Base-by-base conservation (phyloP, 1,140 invertebrate species). In the Drosophila guanche region DNA sequence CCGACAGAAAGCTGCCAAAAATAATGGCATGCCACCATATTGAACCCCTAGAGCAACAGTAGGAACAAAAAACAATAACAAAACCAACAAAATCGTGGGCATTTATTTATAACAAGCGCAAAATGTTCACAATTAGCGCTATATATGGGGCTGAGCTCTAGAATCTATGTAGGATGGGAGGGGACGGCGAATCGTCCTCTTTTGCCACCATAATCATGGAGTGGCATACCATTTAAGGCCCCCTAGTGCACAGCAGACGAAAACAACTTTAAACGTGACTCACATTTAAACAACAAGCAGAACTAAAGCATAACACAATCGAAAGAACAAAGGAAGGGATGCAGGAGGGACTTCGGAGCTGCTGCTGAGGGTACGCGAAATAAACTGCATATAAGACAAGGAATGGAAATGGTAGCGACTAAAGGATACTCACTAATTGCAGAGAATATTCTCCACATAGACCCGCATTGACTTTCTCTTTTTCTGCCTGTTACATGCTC, bases 61-160 rank as follows among this genome's bases (percentile, higher is more conserved):
- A 40, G n/a, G 8, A 16, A 48, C 14, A 53, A 46, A 42, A 22
- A 41, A 45, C 52, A 45, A 45, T 46, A 59, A 27, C 47, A 63
- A 55, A 45, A 16, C 16, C 46, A 65, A 37, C 41, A 47, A 65
- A 60, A 43, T 73, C 65, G 76, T 60, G 55, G 66, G 76, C 79
- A 56, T 79, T 85, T 84, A 76, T 76, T 72, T 76, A 84, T 85
- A 84, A 84, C 72, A 85, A 85, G 80, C 81, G 63, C 81, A 88
- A 86, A 86, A 88, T 81, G 81, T 66, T 58, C 73, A 81, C 81
- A 88, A 88, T 86, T 88, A 88, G 69, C 48, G 83, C 81, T 78
- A 81, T 86, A 86, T 88, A 81, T 81, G 81, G 81, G 33, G 47
- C 43, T 55, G 65, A 65, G 60, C 40, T 47, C 48, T 42, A 50